A percentile compares a stretch with the other conserved stretches of the same genome.
These are phyloP conservation scores for Hemicordylus capensis DNA, from an alignment of 2,113 vertebrate genomes.

Conservation along the genomic window DNA sequence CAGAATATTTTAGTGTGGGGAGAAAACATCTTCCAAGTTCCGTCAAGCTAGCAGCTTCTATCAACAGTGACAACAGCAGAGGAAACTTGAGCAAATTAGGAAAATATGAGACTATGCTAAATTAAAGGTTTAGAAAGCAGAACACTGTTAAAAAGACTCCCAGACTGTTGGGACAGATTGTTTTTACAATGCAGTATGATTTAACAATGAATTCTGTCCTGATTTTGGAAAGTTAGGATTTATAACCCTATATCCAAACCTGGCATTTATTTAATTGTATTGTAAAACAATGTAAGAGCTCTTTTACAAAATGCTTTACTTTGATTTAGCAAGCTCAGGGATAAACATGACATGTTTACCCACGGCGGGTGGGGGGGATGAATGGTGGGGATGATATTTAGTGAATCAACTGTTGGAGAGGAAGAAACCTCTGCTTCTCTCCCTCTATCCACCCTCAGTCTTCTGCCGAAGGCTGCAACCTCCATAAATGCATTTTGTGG, in stretches of 20 bases:
- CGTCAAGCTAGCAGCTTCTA: background rate
- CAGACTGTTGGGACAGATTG: background rate
- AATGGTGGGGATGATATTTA: background rate
- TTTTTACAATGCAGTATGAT: too few species aligned
- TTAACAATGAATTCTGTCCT: background rate
- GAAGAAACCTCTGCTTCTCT: too few species aligned
- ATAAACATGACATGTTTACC: background rate
- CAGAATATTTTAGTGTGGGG: background rate
- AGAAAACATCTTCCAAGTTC: background rate
- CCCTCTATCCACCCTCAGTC: too few species aligned
- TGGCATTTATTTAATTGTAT: background rate
- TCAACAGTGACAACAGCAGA: background rate
- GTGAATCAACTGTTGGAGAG: too few species aligned
- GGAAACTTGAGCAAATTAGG: background rate
- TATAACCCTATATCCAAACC: background rate
- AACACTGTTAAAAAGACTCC: background rate
- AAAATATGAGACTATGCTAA: background rate
- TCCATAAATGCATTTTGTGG: too few species aligned
- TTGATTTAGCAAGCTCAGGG: background rate
- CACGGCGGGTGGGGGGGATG: background rate
- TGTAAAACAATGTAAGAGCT: background rate
- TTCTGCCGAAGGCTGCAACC: too few species aligned
- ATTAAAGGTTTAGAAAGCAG: background rate
- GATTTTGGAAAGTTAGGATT: background rate
- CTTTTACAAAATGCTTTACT: background rate